Percentiles rank a stretch among this genome's conserved stretches.
Conservation (phyloP, 2,797 vertebrate species). For the Uromys caudimaculatus region DNA sequence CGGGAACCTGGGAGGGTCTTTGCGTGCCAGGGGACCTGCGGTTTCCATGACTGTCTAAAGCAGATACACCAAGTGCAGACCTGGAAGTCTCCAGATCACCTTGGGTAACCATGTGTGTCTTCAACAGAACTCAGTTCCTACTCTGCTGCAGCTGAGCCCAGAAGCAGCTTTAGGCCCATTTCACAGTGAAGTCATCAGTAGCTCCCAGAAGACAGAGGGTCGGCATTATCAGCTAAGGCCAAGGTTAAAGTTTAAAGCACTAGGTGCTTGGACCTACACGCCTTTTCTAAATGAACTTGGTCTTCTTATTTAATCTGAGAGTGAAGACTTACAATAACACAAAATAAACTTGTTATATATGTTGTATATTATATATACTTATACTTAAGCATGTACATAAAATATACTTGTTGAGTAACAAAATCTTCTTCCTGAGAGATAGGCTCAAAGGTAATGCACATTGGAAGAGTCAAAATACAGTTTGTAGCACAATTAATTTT, state of each 20-base stretch:
- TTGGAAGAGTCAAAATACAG: background rate
- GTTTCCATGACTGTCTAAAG: background rate
- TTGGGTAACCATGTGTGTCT: rapidly evolving
- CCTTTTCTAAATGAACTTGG: background rate
- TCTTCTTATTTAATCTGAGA: background rate
- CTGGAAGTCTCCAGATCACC: background rate
- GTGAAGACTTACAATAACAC: background rate
- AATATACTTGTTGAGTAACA: background rate
- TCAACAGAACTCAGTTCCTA: background rate
- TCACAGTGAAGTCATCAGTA: background rate
- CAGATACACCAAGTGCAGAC: background rate
- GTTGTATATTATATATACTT: background rate
- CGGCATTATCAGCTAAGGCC: background rate
- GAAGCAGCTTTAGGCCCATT: background rate
- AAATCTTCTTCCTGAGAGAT: background rate
- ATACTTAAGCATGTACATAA: background rate
- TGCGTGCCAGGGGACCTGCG: background rate
- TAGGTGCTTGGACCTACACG: background rate
- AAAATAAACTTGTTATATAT: background rate
- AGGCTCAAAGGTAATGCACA: background rate
- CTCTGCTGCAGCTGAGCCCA: background rate
- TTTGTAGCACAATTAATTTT: background rate
- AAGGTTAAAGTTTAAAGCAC: background rate
- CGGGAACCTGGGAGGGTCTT: background rate
- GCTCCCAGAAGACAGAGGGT: background rate